Base-by-base conservation (phyloP, 2,797 vertebrate species). In the Lindbergichthys nudifrons region DNA sequence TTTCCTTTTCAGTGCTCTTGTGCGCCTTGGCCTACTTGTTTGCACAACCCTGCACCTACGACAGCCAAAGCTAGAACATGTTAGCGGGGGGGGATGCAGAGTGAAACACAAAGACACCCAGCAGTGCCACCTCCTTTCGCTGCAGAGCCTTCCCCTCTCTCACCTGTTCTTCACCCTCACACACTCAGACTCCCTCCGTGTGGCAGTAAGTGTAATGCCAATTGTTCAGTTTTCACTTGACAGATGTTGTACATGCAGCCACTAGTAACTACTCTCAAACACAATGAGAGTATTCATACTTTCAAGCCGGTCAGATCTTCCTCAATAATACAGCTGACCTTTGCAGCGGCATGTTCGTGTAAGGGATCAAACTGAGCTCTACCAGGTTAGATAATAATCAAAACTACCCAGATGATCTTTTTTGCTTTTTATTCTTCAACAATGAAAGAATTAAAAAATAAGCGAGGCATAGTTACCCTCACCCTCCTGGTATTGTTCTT, bases 391-490 rank as follows among this genome's bases (percentile, higher is more conserved):
- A 53, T 43, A 10, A 57, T 26, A 56, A 15, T 4, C 23, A 54
- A 61, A 69, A 39, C 23, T 32, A 26, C n/a, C n/a, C 26, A 2
- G 41, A 71, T 45, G 47, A 43, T 70, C 39, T 32, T 16, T 42
- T 46, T 50, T 30, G 19, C 26, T 43, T 54, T 56, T 43, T 59
- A 10, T 16, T 13, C 5, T 65, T 65, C 50, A 41, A 41, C 47
- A 16, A 46, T 30, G 68, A 12, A 41, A 45, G 23, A 61, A 58
- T 70, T 3, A 18, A 18, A 63, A 77, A 82, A 70, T 36, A 71
- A 86, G 80, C 53, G 39, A 66, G 45, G 56, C 36, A 92, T 93
- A 92, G 83, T 93, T 94, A 94, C 92, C 94, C 83, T 83, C 67
- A 88, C 83, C 73, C 53, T 93, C 77, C 64, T 82, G 87, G 88